A percentile compares a stretch with the other conserved stretches of the same genome.
phyloP scores from a whole-genome alignment of 2,888 invertebrate species.

The Philereme transversata region DNA sequence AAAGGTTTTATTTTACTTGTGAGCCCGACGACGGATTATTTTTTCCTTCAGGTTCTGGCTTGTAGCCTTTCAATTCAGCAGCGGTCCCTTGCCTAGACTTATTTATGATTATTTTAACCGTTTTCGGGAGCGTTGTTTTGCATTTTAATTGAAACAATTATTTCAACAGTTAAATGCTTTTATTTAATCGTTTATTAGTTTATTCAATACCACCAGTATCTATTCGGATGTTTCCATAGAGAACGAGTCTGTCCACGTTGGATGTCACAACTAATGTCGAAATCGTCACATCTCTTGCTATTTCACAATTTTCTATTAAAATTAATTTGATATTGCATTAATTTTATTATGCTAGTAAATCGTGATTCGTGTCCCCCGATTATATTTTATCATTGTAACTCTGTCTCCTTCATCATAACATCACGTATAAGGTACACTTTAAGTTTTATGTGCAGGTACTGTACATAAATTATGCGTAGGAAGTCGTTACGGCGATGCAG shows the following conservation, averaged over 20 bases:
- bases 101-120: not conserved
- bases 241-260: not conserved
- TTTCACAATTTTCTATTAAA: conserved; percentile 15
- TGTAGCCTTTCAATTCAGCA: not conserved
- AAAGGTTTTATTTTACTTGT: conserved; percentile 1
- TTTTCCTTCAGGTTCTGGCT: not conserved
- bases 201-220: not conserved
- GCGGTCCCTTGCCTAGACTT: not conserved
- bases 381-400: not conserved
- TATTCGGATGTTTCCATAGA: not conserved
- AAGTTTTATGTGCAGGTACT: conserved; percentile 6
- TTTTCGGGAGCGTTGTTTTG: not conserved
- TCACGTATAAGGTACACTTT: conserved; percentile 7
- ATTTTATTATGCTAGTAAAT: conserved; percentile 9
- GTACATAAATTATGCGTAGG: conserved; percentile 21
- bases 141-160: not conserved
- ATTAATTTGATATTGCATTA: conserved; percentile 7
- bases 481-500: conserved; percentile 24
- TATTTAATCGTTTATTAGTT: too few relatives aligned
- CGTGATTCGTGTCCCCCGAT: conserved; percentile 1
- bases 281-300: not conserved
- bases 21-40: not conserved
- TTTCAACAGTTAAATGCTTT: not conserved
- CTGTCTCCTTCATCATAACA: not conserved
- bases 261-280: not conserved